Base-by-base conservation (phyloP, 1,140 invertebrate genomes). In the Zaprionus vittiger region DNA sequence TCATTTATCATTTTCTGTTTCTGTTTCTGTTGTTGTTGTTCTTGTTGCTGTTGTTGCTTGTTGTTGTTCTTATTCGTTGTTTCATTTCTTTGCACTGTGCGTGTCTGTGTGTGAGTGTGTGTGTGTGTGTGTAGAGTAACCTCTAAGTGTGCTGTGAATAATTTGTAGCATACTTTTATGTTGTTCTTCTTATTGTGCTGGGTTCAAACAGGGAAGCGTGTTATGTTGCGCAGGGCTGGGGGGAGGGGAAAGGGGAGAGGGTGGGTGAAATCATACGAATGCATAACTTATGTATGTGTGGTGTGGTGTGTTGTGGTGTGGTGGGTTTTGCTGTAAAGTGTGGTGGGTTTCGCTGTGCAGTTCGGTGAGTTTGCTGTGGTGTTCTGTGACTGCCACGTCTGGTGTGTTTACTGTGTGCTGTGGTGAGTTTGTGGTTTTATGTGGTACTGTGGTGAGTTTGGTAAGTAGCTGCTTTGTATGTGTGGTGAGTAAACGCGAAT, bases 1-100 rank as follows among this genome's bases (percentile, higher is more conserved):
- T 69, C 72, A 72, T 66, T 66, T 63, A 59, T 71, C 73, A 64
- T 56, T 73, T 69, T 41, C 69, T 70, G 9, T 41, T 73, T 62
- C 47, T 37, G 47, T 28, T 31, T 31, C 28, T 31, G 28, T 31
- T 31, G 28, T 31, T 31, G 6, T 31, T 31, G 26, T 5, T 26
- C 5, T 68, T 54, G 12, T 75, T 76, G 37, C 28, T 65, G 20
- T 37, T 54, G 38, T 37, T 79, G 26, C 44, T 37, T 65, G 20
- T 37, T 54, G 54, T 49, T 72, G 24, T 70, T 65, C 22, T 77
- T 74, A 47, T 73, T 68, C 38, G 38, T 38, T 57, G 28, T 60
- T 41, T 62, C 54, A 6, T 69, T 41, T 37, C 44, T n/a, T 70
- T 75, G 55, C 41, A 64, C 12, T 52, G 47, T 61, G 37, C 55